Evolutionary conservation across 2,113 vertebrate species (phyloP), one percentile per base, ranked within the genome.

Genomic region (Murina feae): DNA sequence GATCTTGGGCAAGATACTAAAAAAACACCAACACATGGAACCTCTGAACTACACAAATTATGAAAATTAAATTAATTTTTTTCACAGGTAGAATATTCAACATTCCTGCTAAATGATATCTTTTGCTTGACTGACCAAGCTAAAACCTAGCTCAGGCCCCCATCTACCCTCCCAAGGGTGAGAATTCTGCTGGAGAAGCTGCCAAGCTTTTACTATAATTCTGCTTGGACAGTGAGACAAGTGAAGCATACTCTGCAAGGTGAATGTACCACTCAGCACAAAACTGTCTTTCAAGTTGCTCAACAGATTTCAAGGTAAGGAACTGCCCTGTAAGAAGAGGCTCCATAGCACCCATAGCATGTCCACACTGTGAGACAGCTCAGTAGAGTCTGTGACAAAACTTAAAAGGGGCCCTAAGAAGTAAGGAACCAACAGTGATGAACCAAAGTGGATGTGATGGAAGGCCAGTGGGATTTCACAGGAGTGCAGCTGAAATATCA

Each of bases 41-140:
- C 21, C 63, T 71, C 4, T 37, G 14, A 94, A 89, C 21, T 12
- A 53, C 2, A 89, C 9, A 51, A 66, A 87, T 89, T 65, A 84
- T 25, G 21, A 85, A 94, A 94, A 87, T 55, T 58, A 88, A 85
- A 92, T 16, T 37, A 35, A 32, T 37, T 42, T 86, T 78, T 75
- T 63, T 28, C 35, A 76, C 11, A 79, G 60, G 60, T 58, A 20
- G 23, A n/a, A 68, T 76, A 86, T 58, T 92, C 86, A n/a, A 60
- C 47, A 71, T 72, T 89, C 35, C 32, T 63, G 16, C 75, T 55
- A 91, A 92, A 91, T 89, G 53, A 30, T 53, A 53, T 20, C 53
- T 86, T 94, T 21, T 66, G 65, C 37, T 81, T 87, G 47, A 49
- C 14, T 88, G 76, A 78, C 63, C 18, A 76, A 55, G 75, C 37